phyloP scores from a whole-genome alignment of 2,888 invertebrate species.

The Tipula lateralis region DNA sequence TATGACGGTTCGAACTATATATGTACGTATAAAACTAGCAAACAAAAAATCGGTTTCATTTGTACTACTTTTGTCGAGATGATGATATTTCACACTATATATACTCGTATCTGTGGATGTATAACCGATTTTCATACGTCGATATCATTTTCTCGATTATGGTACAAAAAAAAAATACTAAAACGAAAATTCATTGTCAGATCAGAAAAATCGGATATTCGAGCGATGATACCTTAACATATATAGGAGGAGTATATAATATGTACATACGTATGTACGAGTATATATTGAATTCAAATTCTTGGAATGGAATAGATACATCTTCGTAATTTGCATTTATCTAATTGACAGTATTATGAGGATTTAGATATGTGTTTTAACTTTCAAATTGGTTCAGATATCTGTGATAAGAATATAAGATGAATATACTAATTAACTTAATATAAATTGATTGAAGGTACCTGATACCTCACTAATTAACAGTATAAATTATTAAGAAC shows the following conservation, averaged over 20 bases:
- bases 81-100: neutral
- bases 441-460: too few relatives aligned
- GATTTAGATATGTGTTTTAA: neutral
- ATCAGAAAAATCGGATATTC: neutral
- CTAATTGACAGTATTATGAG: neutral
- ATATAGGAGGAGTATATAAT: neutral
- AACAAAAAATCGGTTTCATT: conserved; percentile 7
- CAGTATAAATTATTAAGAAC: too few relatives aligned
- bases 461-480: too few relatives aligned
- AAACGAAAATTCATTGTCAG: neutral
- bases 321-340: neutral
- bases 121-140: neutral
- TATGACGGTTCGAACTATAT: neutral
- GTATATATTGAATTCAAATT: neutral
- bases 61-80: neutral
- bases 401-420: too few relatives aligned
- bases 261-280: too few relatives aligned
- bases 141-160: neutral
- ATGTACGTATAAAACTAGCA: neutral
- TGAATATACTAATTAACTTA: too few relatives aligned
- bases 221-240: neutral
- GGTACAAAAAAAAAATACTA: neutral
- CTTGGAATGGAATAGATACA: neutral
- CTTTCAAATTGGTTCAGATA: too few relatives aligned
- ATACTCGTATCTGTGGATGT: neutral